Evolutionary conservation across 2,113 vertebrate species (phyloP).

Genomic region (Rhombomys opimus): DNA sequence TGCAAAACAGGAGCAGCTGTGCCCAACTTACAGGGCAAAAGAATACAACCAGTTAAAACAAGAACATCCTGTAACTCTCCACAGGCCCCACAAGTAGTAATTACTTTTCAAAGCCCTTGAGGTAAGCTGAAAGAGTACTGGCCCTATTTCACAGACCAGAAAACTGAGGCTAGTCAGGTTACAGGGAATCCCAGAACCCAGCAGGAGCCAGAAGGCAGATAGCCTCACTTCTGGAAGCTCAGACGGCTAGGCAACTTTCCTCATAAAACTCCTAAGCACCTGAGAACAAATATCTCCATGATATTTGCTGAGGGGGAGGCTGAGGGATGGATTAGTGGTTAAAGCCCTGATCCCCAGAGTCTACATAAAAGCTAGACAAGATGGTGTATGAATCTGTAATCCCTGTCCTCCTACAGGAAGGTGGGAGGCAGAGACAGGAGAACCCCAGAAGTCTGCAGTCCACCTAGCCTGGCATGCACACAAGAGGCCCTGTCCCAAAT

Average conservation of each 20-base stretch:
- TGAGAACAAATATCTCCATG: slow-evolving; percentile 26
- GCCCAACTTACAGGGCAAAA: neutral
- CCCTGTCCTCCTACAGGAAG: neutral
- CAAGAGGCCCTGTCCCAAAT: neutral
- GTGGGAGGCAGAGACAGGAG: neutral
- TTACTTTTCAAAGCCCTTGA: neutral
- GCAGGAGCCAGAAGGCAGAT: neutral
- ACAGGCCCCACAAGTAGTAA: neutral
- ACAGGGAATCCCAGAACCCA: neutral
- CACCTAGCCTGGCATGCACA: neutral
- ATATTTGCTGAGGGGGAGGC: neutral
- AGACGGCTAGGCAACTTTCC: neutral
- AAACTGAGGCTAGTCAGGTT: slow-evolving; percentile 9
- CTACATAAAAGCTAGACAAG: neutral
- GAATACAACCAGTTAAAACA: neutral
- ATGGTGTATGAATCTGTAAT: neutral
- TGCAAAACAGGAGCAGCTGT: neutral
- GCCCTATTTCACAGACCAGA: neutral
- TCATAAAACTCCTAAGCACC: neutral
- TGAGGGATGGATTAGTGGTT: neutral
- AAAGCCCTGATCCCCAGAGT: neutral
- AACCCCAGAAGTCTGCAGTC: neutral
- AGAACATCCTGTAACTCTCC: neutral
- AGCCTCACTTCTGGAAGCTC: neutral
- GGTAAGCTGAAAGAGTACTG: neutral